Base-by-base conservation (phyloP, 2,888 invertebrate species). In the Trichopoda pennipes region DNA sequence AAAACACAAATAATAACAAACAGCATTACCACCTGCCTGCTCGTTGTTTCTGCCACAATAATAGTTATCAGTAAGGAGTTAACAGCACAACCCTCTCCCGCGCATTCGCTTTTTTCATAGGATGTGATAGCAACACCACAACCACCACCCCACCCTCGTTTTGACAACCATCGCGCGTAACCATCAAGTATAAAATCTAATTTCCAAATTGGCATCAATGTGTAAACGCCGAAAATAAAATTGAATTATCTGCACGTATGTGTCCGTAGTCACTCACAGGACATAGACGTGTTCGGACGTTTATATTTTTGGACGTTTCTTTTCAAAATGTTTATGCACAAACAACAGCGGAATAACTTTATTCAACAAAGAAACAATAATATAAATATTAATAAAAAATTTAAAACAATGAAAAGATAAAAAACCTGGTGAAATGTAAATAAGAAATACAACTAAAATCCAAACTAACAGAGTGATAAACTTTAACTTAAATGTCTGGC, bases 131-230 rank as follows among this genome's bases (percentile, higher is more conserved):
- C 85, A 70, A 14, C 42, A 66, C 44, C 68, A 58, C 76, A 68
- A 81, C 74, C 72, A 81, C 17, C 19, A 60, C 58, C 16, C 28
- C 83, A 83, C 69, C 64, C 63, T 84, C 80, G 68, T 70, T 75
- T 77, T 79, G 80, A 58, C 81, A 81, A 81, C 85, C 85, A 84
- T 64, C 78, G 75, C 81, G 70, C 82, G 73, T 80, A 86, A 82
- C 85, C 86, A 88, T 85, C 88, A 87, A 86, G 42, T 87, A 87
- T 87, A 86, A 88, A 88, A 88, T 89, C 89, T 88, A 88, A 89
- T 89, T 87, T 88, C 86, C 84, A 88, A 89, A 87, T 89, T 89
- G 89, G 89, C 89, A 89, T 89, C 88, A 88, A 89, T 88, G 89
- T 88, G 88, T 87, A 89, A 89, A 89, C 79, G 87, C 86, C 87